Evolutionary conservation across 2,888 invertebrate species (phyloP).

Genomic region (Drosophila setosimentum): DNA sequence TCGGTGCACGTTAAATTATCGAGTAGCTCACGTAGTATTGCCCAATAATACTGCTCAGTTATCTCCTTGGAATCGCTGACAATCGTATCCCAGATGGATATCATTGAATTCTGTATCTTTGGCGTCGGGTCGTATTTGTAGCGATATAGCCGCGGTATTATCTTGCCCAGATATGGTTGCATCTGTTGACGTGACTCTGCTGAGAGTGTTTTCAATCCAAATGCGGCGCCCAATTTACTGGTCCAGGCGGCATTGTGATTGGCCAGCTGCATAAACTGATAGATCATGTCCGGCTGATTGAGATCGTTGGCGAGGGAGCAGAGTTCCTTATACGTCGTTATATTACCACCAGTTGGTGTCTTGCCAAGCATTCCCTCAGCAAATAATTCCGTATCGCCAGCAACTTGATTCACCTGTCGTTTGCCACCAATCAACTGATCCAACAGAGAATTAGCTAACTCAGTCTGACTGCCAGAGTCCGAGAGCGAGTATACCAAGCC

Average conservation of each 20-base stretch:
- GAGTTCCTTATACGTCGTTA: slow-evolving; percentile 97
- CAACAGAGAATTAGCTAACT: slow-evolving; percentile 91
- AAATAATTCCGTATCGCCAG: slow-evolving; percentile 93
- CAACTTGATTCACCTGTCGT: slow-evolving; percentile 90
- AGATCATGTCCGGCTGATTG: slow-evolving; percentile 97
- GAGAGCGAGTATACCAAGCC: slow-evolving; percentile 94
- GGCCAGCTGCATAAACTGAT: slow-evolving; percentile 98
- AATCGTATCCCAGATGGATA: slow-evolving; percentile 96
- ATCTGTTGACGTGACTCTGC: slow-evolving; percentile 93
- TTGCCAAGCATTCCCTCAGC: slow-evolving; percentile 95
- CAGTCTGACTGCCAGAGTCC: slow-evolving; percentile 89
- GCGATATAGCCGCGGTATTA: slow-evolving; percentile 94
- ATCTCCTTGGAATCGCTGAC: slow-evolving; percentile 94
- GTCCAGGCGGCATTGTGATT: slow-evolving; percentile 98
- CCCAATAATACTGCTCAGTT: slow-evolving; percentile 86
- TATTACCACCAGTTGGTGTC: slow-evolving; percentile 93
- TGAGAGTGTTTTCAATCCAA: slow-evolving; percentile 95
- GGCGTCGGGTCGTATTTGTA: slow-evolving; percentile 96
- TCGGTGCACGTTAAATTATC: slow-evolving; percentile 93
- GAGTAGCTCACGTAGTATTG: slow-evolving; percentile 90
- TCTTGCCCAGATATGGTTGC: slow-evolving; percentile 92
- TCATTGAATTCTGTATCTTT: slow-evolving; percentile 96
- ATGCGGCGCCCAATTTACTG: slow-evolving; percentile 95
- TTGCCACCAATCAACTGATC: slow-evolving; percentile 93
- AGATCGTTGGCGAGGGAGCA: slow-evolving; percentile 97